Base-by-base conservation (phyloP, 2,113 vertebrate genomes). In the Antennarius striatus region DNA sequence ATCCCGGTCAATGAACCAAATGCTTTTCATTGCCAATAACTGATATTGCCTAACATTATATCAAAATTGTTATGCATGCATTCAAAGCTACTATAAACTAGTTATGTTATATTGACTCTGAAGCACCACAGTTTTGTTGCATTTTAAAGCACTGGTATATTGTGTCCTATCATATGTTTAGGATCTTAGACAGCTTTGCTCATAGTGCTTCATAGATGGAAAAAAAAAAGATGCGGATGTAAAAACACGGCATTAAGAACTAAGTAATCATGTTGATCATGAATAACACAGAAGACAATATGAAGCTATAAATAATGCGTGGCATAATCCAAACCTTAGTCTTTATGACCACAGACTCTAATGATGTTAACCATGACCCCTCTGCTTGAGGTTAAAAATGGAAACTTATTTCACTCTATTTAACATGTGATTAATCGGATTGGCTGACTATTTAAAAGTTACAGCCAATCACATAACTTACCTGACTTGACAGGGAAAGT, bases 1-100 rank as follows among this genome's bases (percentile, higher is more conserved):
- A 77, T 75, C 75, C 75, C 77, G 76, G 65, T 54, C 69, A 32
- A 7, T 30, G 50, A 45, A 29, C 13, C 15, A 47, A 17, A 54
- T 60, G 54, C 16, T 45, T 72, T 74, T 48, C 39, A 36, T 32
- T 48, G 52, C 43, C 43, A 17, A 63, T 58, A 55, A 10, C 59
- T 66, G 17, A 32, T 59, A 13, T 11, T 56, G 15, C 10, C 50
- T 39, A 17, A 54, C 6, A 2, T 40, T 4, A 13, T 22, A 8
- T 55, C 52, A 22, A 49, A 13, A 39, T 50, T 7, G 50, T 63
- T 52, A 39, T 45, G 64, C 30, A 39, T 36, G 32, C 45, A 43
- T 47, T 36, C 46, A 42, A 43, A 62, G 17, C 17, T 16, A 46
- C 53, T 54, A 7, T 45, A 5, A 58, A 30, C 12, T 15, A 3